Conservation (phyloP, 1,140 invertebrate genomes). For the Apis laboriosa region DNA sequence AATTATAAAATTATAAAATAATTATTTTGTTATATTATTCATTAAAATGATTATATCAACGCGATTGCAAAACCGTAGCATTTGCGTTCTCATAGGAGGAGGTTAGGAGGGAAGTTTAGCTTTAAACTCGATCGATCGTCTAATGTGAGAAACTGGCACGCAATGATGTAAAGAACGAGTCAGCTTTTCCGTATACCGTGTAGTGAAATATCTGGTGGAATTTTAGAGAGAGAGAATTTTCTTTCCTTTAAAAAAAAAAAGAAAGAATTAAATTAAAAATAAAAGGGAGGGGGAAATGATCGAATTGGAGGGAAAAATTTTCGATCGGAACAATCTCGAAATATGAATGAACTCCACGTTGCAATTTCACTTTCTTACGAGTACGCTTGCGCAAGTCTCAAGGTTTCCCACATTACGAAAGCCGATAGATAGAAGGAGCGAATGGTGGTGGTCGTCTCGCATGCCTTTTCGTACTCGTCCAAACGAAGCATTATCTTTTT, state of each 20-base stretch:
- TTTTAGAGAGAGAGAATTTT: too few relatives aligned
- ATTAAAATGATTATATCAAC: background rate
- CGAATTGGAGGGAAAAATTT: slow-evolving; percentile 8
- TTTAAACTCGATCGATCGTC: too few relatives aligned
- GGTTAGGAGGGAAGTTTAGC: too few relatives aligned
- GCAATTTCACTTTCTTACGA: slow-evolving; percentile 80
- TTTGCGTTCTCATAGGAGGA: background rate
- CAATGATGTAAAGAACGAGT: too few relatives aligned
- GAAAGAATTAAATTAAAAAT: background rate
- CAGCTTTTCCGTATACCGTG: too few relatives aligned
- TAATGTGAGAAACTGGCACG: too few relatives aligned
- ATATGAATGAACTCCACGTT: slow-evolving; percentile 77
- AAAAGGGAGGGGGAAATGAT: background rate
- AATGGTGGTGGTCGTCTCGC: slow-evolving; percentile 17
- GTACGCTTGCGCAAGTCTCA: slow-evolving; percentile 77
- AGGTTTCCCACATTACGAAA: slow-evolving; percentile 80
- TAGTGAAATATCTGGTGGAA: too few relatives aligned
- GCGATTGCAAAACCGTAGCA: background rate
- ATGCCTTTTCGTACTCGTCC: slow-evolving; percentile 37
- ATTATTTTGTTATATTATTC: too few relatives aligned
- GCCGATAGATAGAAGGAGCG: slow-evolving; percentile 71
- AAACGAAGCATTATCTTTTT: slow-evolving; percentile 30
- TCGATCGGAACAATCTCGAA: slow-evolving; percentile 61
- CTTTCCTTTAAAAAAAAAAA: too few relatives aligned
- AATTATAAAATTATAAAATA: too few relatives aligned